Percentiles rank a stretch among this genome's conserved stretches.
phyloP scores from a whole-genome alignment of 37 sponge, comb jelly and placozoan genomes.

The Mnemiopsis leidyi region DNA sequence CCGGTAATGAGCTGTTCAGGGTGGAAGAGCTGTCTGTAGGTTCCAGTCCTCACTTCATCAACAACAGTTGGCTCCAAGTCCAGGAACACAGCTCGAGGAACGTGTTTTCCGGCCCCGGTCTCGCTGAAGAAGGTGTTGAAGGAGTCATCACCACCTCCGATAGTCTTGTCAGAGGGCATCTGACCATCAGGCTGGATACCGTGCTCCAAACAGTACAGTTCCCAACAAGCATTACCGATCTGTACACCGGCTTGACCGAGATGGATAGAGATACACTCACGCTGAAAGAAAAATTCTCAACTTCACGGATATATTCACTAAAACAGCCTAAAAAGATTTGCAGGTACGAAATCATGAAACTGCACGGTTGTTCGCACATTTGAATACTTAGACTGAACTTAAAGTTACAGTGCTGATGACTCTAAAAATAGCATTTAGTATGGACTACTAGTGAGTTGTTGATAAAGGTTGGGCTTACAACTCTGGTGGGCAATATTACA shows the following conservation, averaged over 20 bases:
- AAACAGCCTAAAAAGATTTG: too few relatives aligned
- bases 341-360: too few relatives aligned
- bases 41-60: slow-evolving; percentile 88
- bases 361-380: too few relatives aligned
- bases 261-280: slow-evolving; percentile 93
- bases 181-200: slow-evolving; percentile 96
- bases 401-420: too few relatives aligned
- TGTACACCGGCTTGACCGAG: slow-evolving; percentile 98
- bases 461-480: too few relatives aligned
- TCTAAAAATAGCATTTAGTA: too few relatives aligned
- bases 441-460: not conserved
- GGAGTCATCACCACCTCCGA: slow-evolving; percentile 87
- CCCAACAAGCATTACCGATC: slow-evolving; percentile 99
- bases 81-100: slow-evolving; percentile 91
- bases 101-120: slow-evolving; percentile 91
- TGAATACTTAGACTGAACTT: too few relatives aligned
- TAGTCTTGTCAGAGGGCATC: slow-evolving; percentile 91
- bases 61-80: slow-evolving; percentile 98
- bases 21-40: slow-evolving; percentile 90
- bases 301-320: too few relatives aligned
- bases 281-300: too few relatives aligned
- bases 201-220: slow-evolving; percentile 95
- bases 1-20: slow-evolving; percentile 88
- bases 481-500: too few relatives aligned
- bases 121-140: slow-evolving; percentile 98